These are phyloP conservation scores for Aphelinus certus DNA, from an alignment of 1,140 invertebrate species.

Conservation along the genomic window DNA sequence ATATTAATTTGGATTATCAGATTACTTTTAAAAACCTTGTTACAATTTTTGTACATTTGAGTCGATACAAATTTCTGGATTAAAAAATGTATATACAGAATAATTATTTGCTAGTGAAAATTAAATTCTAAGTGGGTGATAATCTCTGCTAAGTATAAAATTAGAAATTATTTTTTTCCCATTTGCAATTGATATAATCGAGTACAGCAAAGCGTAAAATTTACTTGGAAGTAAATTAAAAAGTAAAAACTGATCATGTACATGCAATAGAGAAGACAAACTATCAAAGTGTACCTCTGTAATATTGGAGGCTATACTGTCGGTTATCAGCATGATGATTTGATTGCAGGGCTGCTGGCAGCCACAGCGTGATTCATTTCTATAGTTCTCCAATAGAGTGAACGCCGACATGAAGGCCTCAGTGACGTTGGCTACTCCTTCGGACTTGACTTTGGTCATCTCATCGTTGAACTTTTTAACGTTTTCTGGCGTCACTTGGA, in stretches of 20 bases:
- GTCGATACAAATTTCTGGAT: no score
- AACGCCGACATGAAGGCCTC: slow-evolving; percentile 88
- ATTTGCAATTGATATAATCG: no score
- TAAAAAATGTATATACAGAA: no score
- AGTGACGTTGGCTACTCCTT: slow-evolving; percentile 87
- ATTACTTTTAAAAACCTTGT: no score
- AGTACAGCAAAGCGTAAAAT: neutral
- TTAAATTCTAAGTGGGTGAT: no score
- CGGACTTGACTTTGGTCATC: slow-evolving; percentile 75
- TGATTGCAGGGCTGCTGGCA: slow-evolving; percentile 85
- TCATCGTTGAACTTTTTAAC: slow-evolving; percentile 78
- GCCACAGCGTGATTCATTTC: slow-evolving; percentile 68
- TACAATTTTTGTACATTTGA: no score
- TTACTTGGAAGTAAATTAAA: slow-evolving; percentile 13
- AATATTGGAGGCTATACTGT: slow-evolving; percentile 92
- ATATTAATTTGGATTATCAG: no score
- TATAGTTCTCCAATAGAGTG: slow-evolving; percentile 78
- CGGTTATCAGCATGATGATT: slow-evolving; percentile 98
- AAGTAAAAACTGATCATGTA: neutral
- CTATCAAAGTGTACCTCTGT: slow-evolving; percentile 68
- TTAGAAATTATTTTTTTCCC: no score
- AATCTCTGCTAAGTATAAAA: no score
- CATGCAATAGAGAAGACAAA: neutral
- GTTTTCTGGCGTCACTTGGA: slow-evolving; percentile 94
- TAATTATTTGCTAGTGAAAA: no score